Base-by-base conservation (phyloP, 2,113 vertebrate species). In the Eidolon helvum region DNA sequence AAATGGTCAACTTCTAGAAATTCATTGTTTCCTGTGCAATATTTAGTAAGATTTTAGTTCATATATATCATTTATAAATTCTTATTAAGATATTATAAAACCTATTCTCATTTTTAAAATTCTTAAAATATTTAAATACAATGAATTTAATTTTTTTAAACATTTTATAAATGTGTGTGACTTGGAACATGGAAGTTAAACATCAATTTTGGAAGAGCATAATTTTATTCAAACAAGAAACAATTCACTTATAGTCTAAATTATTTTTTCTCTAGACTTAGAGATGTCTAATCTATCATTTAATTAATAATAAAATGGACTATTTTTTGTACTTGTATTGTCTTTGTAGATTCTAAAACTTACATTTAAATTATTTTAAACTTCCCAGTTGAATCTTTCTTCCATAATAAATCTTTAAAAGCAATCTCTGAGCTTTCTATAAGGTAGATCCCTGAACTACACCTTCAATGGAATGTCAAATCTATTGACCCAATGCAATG, bases 331-430 rank as follows among this genome's bases (percentile, higher is more conserved):
- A 61, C 48, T 80, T 91, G 57, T 72, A 69, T 83, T 87, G 21
- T 82, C 21, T 94, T 68, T 75, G 21, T 15, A 71, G 24, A 79
- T 26, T 92, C 24, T 83, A 86, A 94, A 90, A 83, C 61, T 72
- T 63, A 72, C 18, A 94, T 82, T 94, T 84, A 63, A 82, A 53
- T 78, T 61, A 89, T 82, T 90, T 77, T 84, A 79, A 63, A 68
- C 30, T 87, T 61, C 10, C 3, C 16, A 43, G 15, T 12, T 78
- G 57, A 80, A 1, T 82, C 35, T 77, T 94, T 77, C 82, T 83
- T 74, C 69, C 38, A 35, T 69, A 89, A 65, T 72, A 87, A 91
- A 96, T 86, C 24, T 65, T 79, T 65, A 48, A 87, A 28, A 87
- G 30, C 53, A 72, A 82, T 26, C 55, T 75, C 40, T 85, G 84